These are phyloP conservation scores for Seriola aureovittata DNA, from an alignment of 2,113 vertebrate species.

Conservation along the genomic window DNA sequence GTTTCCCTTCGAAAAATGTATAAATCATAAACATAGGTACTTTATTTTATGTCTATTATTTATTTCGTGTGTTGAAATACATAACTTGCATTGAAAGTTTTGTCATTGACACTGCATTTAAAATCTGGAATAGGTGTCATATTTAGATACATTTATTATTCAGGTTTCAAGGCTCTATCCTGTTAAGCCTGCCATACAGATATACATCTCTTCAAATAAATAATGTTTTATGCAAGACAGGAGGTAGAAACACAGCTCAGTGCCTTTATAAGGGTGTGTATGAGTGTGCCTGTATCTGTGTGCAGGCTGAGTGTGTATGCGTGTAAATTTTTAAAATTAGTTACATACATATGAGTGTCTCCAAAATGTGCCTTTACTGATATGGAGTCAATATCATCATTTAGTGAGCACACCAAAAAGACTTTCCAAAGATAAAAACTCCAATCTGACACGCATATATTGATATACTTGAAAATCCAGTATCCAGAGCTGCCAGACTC, in stretches of 20 bases:
- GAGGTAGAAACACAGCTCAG: conserved; percentile 84
- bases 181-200: conserved; percentile 75
- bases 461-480: conserved; percentile 23
- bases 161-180: conserved; percentile 67
- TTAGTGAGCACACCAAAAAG: conserved; percentile 53
- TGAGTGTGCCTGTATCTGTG: conserved; percentile 40
- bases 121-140: conserved; percentile 75
- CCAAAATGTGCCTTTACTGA: conserved; percentile 64
- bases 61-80: conserved; percentile 82
- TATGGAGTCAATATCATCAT: conserved; percentile 49
- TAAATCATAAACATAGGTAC: conserved; percentile 32
- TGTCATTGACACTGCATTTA: conserved; percentile 71
- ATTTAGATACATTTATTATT: conserved; percentile 75
- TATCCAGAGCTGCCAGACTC: conserved; percentile 43
- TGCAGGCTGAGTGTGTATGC: conserved; percentile 38
- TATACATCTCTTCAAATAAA: conserved; percentile 77
- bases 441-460: conserved; percentile 46
- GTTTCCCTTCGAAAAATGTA: background rate
- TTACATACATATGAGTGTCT: conserved; percentile 60
- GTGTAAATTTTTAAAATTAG: conserved; percentile 49
- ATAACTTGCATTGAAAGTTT: conserved; percentile 79
- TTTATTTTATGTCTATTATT: conserved; percentile 67
- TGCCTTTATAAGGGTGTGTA: conserved; percentile 55
- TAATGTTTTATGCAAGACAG: conserved; percentile 78
- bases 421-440: conserved; percentile 47